Percentiles rank a stretch among this genome's conserved stretches.
Conservation (phyloP, 1,140 invertebrate genomes). For the Pseudomyrmex flavicornis region DNA sequence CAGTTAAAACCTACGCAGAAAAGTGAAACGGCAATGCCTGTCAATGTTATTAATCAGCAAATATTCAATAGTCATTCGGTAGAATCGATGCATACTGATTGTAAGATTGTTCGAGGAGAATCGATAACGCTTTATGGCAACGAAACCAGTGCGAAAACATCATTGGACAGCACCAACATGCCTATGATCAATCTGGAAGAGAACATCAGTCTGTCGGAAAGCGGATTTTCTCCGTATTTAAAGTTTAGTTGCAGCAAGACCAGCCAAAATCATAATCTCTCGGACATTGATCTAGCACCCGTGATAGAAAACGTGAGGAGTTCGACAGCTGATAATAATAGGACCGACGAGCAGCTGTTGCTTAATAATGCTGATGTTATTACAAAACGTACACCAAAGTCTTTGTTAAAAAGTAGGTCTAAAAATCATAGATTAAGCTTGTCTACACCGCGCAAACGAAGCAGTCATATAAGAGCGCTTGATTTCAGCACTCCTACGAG, state of each 20-base stretch:
- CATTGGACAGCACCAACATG: slow-evolving; percentile 68
- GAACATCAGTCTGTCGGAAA: slow-evolving; percentile 71
- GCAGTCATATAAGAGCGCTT: slow-evolving; percentile 81
- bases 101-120: slow-evolving; percentile 60
- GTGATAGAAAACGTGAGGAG: slow-evolving; percentile 5
- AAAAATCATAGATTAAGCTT: slow-evolving; percentile 82
- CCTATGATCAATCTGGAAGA: slow-evolving; percentile 78
- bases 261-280: slow-evolving; percentile 51
- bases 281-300: slow-evolving; percentile 60
- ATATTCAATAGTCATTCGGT: not conserved
- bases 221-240: slow-evolving; percentile 80
- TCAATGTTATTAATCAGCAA: slow-evolving; percentile 14
- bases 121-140: slow-evolving; percentile 79
- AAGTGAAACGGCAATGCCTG: not conserved
- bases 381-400: slow-evolving; percentile 78
- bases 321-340: not conserved
- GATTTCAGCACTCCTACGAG: slow-evolving; percentile 82
- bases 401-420: slow-evolving; percentile 77
- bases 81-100: not conserved
- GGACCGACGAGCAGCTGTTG: slow-evolving; percentile 3
- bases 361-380: slow-evolving; percentile 69
- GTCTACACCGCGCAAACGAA: slow-evolving; percentile 82
- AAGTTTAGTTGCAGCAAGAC: slow-evolving; percentile 76
- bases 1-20: not conserved
- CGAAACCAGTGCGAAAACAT: slow-evolving; percentile 68